Percentiles rank a stretch among this genome's conserved stretches.
Evolutionary conservation across 1,140 invertebrate genomes (phyloP).

Genomic region (Drosophila eugracilis): DNA sequence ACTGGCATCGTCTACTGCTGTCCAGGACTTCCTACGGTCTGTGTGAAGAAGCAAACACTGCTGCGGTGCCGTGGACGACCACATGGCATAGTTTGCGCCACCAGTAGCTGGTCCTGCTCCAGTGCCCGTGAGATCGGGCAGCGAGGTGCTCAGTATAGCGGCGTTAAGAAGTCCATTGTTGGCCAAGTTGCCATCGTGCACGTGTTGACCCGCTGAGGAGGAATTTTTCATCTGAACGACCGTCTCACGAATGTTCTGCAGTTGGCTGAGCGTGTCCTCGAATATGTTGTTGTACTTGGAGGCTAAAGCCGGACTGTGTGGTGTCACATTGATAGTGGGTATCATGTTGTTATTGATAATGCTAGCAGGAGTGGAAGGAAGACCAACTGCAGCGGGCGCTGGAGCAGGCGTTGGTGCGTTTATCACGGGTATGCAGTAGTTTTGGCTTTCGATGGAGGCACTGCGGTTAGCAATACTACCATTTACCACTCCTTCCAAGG

Average conservation of each 20-base stretch:
- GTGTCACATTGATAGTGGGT: slow-evolving; percentile 94
- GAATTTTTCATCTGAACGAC: slow-evolving; percentile 84
- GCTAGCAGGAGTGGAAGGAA: slow-evolving; percentile 21
- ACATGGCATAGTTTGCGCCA: slow-evolving; percentile 61
- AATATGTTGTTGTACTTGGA: slow-evolving; percentile 85
- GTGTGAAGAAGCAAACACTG: slow-evolving; percentile 85
- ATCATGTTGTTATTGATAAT: slow-evolving; percentile 85
- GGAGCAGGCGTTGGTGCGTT: slow-evolving; percentile 50
- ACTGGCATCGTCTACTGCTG: slow-evolving; percentile 88
- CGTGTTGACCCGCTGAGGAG: slow-evolving; percentile 55
- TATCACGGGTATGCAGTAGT: slow-evolving; percentile 80
- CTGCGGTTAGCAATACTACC: slow-evolving; percentile 18
- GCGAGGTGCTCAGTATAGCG: slow-evolving; percentile 86
- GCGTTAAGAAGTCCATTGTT: slow-evolving; percentile 67
- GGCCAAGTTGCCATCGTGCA: slow-evolving; percentile 54
- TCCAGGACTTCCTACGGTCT: slow-evolving; percentile 91
- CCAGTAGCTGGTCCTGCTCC: slow-evolving; percentile 18
- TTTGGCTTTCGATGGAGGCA: slow-evolving; percentile 69
- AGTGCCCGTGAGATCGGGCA: slow-evolving; percentile 71
- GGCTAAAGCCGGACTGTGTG: slow-evolving; percentile 90
- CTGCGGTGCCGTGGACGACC: slow-evolving; percentile 67
- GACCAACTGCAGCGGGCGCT: slow-evolving; percentile 15
- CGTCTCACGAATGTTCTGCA: slow-evolving; percentile 82
- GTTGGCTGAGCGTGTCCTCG: slow-evolving; percentile 85
- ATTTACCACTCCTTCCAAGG: slow-evolving; percentile 26